These are phyloP conservation scores for Cheilosia soror DNA, from an alignment of 2,888 invertebrate species.

Conservation along the genomic window DNA sequence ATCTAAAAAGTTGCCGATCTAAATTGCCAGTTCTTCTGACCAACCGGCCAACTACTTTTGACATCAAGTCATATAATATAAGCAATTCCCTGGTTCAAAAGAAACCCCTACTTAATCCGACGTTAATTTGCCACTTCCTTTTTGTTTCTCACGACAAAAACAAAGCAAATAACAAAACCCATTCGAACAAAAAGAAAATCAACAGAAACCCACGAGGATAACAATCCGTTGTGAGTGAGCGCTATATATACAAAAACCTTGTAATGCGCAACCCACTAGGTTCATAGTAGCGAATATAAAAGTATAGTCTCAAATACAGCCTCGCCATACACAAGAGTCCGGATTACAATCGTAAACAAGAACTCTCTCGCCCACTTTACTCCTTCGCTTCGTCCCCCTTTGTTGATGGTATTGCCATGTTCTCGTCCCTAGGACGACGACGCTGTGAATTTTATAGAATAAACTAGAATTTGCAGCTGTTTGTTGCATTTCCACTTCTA, in stretches of 20 bases:
- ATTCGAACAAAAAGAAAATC: not conserved
- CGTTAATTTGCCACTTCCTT: slow-evolving; percentile 74
- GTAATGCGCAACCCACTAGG: slow-evolving; percentile 74
- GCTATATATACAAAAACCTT: slow-evolving; percentile 67
- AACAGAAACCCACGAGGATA: slow-evolving; percentile 27
- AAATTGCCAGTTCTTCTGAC: not conserved
- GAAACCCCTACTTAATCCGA: slow-evolving; percentile 47
- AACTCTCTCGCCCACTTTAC: slow-evolving; percentile 72
- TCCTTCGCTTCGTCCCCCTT: slow-evolving; percentile 24
- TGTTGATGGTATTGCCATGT: slow-evolving; percentile 12
- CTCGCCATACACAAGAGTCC: slow-evolving; percentile 55
- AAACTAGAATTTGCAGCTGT: slow-evolving; percentile 72
- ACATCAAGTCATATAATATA: slow-evolving; percentile 35
- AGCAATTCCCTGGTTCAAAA: slow-evolving; percentile 19
- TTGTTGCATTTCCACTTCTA: slow-evolving; percentile 67
- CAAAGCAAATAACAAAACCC: slow-evolving; percentile 32
- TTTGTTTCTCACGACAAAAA: slow-evolving; percentile 51
- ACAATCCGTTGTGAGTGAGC: slow-evolving; percentile 39
- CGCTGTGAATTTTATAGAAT: slow-evolving; percentile 5
- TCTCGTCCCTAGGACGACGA: not conserved
- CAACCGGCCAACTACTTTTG: slow-evolving; percentile 12
- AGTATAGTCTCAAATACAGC: slow-evolving; percentile 53
- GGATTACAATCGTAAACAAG: slow-evolving; percentile 75
- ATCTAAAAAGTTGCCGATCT: too few species aligned
- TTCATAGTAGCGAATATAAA: slow-evolving; percentile 23